Evolutionary conservation across 2,113 vertebrate species (phyloP).

Genomic region (Chaenocephalus aceratus): DNA sequence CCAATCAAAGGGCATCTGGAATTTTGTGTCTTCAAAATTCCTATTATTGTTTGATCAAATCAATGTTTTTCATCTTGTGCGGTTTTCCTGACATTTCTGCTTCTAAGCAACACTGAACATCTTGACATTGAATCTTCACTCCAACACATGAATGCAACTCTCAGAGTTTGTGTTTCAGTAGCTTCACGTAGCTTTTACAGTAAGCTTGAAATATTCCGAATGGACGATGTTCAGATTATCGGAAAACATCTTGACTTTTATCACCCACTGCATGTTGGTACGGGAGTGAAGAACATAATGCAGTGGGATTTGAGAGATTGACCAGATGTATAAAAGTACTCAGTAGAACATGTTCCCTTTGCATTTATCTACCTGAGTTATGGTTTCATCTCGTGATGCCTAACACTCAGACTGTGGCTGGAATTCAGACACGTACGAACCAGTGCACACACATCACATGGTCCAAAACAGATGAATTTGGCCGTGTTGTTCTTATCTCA

Average conservation of each 20-base stretch:
- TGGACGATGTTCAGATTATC: neutral
- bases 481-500: conserved; percentile 32
- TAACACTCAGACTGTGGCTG: conserved; percentile 24
- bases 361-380: conserved; percentile 31
- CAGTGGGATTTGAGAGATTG: neutral
- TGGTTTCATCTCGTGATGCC: conserved; percentile 22
- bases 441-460: conserved; percentile 20
- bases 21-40: neutral
- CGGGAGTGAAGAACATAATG: neutral
- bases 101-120: neutral
- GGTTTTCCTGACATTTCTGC: conserved; percentile 5
- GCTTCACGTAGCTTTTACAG: neutral
- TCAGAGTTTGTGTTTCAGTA: neutral
- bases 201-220: neutral
- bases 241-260: neutral
- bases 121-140: neutral
- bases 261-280: neutral
- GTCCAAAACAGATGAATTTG: conserved; percentile 29
- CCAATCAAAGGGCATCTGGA: neutral
- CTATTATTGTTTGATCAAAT: neutral
- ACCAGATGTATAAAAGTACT: neutral
- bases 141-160: neutral
- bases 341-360: neutral
- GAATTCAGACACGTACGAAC: conserved; percentile 13
- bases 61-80: neutral